A percentile compares a stretch with the other conserved stretches of the same genome.
These are phyloP conservation scores for Mycteria americana DNA, from an alignment of 2,797 vertebrate species.

Conservation along the genomic window DNA sequence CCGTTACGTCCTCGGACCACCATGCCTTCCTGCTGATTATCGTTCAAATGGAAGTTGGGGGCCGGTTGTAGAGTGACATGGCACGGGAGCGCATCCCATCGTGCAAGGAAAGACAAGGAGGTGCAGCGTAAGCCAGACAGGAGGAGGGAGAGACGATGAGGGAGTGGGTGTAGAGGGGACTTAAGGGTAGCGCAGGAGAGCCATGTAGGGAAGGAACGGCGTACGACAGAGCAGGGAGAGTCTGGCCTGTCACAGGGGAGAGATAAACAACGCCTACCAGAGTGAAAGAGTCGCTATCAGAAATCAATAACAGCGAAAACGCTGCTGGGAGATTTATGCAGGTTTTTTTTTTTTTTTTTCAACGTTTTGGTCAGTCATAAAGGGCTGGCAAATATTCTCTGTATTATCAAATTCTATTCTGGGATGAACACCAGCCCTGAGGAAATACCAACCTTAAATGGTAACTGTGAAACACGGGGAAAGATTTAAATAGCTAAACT, in stretches of 20 bases:
- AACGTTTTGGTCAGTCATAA: constrained; percentile 2
- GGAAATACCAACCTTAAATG: constrained; percentile 63
- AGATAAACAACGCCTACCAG: not conserved
- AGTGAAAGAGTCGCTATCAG: not conserved
- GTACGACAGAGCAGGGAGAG: not conserved
- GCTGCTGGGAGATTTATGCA: not conserved
- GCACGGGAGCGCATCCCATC: not conserved
- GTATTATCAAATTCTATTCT: constrained; percentile 49
- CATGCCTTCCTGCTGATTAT: not conserved
- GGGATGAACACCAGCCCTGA: constrained; percentile 16
- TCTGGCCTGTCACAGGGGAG: not conserved
- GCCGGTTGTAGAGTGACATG: not conserved
- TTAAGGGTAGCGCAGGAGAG: not conserved
- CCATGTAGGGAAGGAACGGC: constrained; percentile 16
- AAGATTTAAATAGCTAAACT: constrained; percentile 53
- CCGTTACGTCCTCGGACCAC: not conserved
- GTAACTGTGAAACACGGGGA: constrained; percentile 15
- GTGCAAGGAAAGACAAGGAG: not conserved
- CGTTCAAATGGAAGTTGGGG: not conserved
- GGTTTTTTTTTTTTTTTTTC: not conserved
- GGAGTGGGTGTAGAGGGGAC: not conserved
- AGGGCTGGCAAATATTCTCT: constrained; percentile 38
- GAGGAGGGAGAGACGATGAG: not conserved
- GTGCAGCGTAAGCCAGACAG: not conserved
- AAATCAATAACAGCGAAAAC: not conserved